phyloP scores from a whole-genome alignment of 2,113 vertebrate species.

The Zapornia atra region DNA sequence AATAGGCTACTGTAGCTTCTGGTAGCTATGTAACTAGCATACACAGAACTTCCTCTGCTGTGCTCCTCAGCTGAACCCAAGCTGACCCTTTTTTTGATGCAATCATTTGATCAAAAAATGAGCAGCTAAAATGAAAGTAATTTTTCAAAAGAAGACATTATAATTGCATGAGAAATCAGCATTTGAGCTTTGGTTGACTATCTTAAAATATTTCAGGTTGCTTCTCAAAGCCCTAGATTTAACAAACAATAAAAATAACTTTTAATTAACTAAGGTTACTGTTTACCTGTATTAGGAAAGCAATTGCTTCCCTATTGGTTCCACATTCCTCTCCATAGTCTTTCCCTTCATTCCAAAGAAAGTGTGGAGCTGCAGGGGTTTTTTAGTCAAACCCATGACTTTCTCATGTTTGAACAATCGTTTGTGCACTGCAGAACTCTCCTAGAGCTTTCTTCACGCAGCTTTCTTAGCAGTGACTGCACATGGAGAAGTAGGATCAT shows the following conservation, averaged over 20 bases:
- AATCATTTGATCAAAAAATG: conserved; percentile 27
- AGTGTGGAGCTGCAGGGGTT: not conserved
- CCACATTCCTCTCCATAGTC: not conserved
- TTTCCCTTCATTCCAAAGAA: not conserved
- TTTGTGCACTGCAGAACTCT: not conserved
- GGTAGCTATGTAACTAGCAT: not conserved
- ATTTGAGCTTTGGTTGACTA: not conserved
- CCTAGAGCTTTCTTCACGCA: not conserved
- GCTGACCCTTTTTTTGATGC: not conserved
- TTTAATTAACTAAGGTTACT: not conserved
- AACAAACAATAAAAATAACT: not conserved
- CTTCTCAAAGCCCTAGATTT: conserved; percentile 1
- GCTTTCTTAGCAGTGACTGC: not conserved
- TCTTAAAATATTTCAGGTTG: not conserved
- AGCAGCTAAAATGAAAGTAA: not conserved
- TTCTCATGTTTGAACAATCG: not conserved
- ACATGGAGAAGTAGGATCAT: rapidly evolving
- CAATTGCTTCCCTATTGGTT: not conserved
- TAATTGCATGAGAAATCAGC: not conserved
- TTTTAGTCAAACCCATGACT: not conserved
- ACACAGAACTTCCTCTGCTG: not conserved
- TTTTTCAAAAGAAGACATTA: not conserved
- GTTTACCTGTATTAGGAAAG: not conserved
- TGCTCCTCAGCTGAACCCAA: not conserved
- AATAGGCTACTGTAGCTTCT: not conserved